Base-by-base conservation (phyloP, 2,888 invertebrate genomes). In the Leistus spinibarbis region DNA sequence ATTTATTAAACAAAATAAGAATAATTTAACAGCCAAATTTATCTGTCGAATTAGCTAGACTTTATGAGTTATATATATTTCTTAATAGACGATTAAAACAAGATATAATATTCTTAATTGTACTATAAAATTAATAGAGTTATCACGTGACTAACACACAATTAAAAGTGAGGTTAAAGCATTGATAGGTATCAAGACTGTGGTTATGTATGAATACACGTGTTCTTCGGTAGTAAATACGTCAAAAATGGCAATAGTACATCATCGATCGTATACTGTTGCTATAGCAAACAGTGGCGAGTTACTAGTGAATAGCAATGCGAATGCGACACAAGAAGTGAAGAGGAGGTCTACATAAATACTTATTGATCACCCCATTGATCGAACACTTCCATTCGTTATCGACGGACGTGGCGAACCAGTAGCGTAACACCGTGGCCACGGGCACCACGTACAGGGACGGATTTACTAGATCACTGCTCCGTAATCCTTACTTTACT, bases 291-390 rank as follows among this genome's bases (percentile, higher is more conserved):
- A 40, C 40, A 40, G 40, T 40, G 40, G 40, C 40, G 5, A 40
- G 40, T 40, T 2, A 40, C 40, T 40, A 10, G 4, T 10, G 40
- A 40, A n/a, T n/a, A n/a, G n/a, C n/a, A n/a, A n/a, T n/a, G n/a
- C n/a, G n/a, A n/a, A n/a, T n/a, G n/a, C n/a, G n/a, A n/a, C n/a
- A 54, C 54, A 17, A 54, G n/a, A 54, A 54, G 54, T 54, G 54
- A 54, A 54, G 54, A 54, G 54, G 3, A 54, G 54, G 54, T 54
- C 54, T 54, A 54, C 60, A 60, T 16, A 60, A 60, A 60, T 60
- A 60, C 60, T 60, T 60, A 60, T 60, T 60, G 60, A 60, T 60
- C 22, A 60, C 60, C 60, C 60, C 60, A 60, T 60, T 60, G 60
- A 16, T 60, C 60, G 60, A 19, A 60, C 22, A 60, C 60, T 16